Base-by-base conservation (phyloP, 2,113 vertebrate species). In the Isichthys henryi region DNA sequence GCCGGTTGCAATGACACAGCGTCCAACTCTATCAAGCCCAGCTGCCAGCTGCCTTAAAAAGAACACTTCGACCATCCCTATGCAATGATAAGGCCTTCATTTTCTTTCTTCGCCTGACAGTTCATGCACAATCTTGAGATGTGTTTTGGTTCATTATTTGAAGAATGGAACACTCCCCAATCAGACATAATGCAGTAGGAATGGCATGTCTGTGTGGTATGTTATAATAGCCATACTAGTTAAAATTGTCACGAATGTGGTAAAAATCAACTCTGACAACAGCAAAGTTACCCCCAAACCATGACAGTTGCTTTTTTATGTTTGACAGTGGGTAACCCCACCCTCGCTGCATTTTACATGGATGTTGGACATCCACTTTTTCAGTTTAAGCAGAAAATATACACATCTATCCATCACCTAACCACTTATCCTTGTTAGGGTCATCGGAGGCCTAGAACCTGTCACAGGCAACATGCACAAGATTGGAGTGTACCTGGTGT, bases 11-110 rank as follows among this genome's bases (percentile, higher is more conserved):
- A 62, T 62, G 56, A n/a, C 56, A 62, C 7, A 10, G 1, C 62
- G 13, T 7, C 85, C 92, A 62, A 70, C 10, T 45, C n/a, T 70
- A 50, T 82, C 88, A 11, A 90, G 89, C 70, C 83, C 87, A 91
- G 92, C 91, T 93, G 39, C 56, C 21, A 46, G 46, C 31, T 85
- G 1, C 48, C 8, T 58, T 88, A 39, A 83, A 49, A 31, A 1
- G 23, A 50, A 21, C n/a, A 49, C 39, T 7, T 46, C 3, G 10
- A 70, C 5, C 31, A 1, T 70, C 62, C n/a, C 8, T 66, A 66
- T 66, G 62, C 62, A 27, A 27, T 66, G 62, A 66, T 31, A 66
- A 13, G 58, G 62, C n/a, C 27, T 70, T 70, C 62, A 31, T 31
- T 70, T 31, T 70, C 62, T 70, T 31, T 70, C 62, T 13, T 70